Evolutionary conservation across 2,113 vertebrate species (phyloP).

Genomic region (Brachypodius melanocephalos): DNA sequence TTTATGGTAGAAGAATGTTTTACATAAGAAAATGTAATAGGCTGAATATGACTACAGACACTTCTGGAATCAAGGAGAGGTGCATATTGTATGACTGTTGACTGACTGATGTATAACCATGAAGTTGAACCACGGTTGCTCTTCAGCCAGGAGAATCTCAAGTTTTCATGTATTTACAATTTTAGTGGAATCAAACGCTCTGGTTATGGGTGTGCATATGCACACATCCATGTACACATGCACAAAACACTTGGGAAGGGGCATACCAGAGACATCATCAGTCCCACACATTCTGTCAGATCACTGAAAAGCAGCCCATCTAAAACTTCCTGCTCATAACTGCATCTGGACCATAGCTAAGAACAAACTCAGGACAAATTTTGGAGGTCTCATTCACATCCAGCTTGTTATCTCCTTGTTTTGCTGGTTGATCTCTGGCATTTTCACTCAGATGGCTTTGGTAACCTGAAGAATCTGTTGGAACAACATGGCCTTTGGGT

Average conservation of each 20-base stretch:
- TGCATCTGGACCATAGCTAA: background rate
- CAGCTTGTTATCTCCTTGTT: background rate
- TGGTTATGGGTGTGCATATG: background rate
- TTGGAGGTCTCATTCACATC: background rate
- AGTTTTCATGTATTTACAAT: background rate
- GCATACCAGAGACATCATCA: background rate
- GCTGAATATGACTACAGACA: background rate
- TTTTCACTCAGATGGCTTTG: background rate
- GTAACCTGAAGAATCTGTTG: background rate
- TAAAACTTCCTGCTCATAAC: background rate
- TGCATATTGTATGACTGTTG: background rate
- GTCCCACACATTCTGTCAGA: background rate
- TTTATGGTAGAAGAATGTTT: background rate
- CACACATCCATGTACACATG: background rate
- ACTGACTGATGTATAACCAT: background rate
- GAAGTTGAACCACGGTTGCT: background rate
- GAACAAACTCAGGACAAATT: background rate
- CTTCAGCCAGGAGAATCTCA: background rate
- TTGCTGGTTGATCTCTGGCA: background rate
- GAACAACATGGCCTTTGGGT: background rate
- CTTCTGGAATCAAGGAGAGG: background rate
- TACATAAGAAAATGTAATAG: background rate
- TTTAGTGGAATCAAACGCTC: background rate
- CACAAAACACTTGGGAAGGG: background rate
- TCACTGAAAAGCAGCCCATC: background rate